Evolutionary conservation across 1,140 invertebrate genomes (phyloP), one percentile per base, ranked within the genome.

Genomic region (Zaprionus taronus): DNA sequence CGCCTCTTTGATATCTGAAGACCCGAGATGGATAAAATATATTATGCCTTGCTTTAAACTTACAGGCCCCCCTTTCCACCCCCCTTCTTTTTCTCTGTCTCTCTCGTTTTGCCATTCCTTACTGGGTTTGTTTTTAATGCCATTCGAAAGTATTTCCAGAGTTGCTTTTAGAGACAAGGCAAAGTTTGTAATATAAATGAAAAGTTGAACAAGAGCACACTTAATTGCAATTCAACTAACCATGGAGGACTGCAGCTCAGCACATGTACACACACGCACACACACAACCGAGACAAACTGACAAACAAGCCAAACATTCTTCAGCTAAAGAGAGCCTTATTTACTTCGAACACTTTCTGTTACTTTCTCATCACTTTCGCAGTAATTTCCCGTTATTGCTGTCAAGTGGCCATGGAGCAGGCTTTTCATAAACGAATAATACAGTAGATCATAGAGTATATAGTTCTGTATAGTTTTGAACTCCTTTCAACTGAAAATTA

Each of bases 61-160:
- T 60, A 24, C 17, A 20, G 9, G 4, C 15, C 2, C 47, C 20
- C 47, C n/a, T n/a, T 5, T 20, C 5, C 47, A 11, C 2, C 3
- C 20, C 20, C 0, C 9, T 20, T 11, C 20, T 14, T 5, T 11
- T 24, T 2, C 31, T 9, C 11, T 31, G 20, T 31, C 31, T 31
- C 9, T 31, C 9, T 11, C 31, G 31, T 31, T 31, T 2, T 5
- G 17, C 3, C 20, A 51, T 51, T 51, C 20, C 47, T 41, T 47
- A 17, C 31, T 22, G 26, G 49, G 34, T 63, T 62, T 70, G 51
- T 69, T 34, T 51, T 24, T 15, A 20, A 68, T 62, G 26, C 57
- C 66, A 69, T 63, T 49, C 51, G 36, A 31, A 75, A 75, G 51
- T 63, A 63, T 63, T 70, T 49, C n/a, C n/a, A 11, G 14, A 36